Percentiles rank a stretch among this genome's conserved stretches.
phyloP scores from a whole-genome alignment of 2,888 invertebrate genomes.

The Drosophila pegasa region DNA sequence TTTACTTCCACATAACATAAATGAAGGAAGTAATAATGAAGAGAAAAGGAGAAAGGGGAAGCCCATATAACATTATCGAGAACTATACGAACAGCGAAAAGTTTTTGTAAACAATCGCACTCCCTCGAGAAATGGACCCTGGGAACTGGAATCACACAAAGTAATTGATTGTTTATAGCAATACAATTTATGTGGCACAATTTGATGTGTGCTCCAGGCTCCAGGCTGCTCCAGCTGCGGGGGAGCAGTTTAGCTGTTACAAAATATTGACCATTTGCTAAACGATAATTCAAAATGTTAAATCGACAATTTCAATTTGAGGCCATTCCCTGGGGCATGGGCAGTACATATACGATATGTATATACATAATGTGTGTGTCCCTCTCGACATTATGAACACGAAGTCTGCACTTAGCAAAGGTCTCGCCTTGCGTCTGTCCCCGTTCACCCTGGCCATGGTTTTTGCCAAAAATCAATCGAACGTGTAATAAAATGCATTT shows the following conservation, averaged over 20 bases:
- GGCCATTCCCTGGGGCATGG: conserved; percentile 37
- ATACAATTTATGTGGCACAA: conserved; percentile 73
- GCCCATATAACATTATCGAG: conserved; percentile 13
- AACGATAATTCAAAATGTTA: conserved; percentile 80
- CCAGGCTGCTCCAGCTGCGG: conserved; percentile 11
- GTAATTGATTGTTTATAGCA: conserved; percentile 81
- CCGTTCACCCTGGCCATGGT: conserved; percentile 11
- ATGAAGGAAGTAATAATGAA: conserved; percentile 10
- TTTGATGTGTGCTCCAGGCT: conserved; percentile 46
- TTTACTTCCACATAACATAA: conserved; percentile 44
- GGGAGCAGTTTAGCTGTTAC: conserved; percentile 14
- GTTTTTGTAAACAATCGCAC: conserved; percentile 46
- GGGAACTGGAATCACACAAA: conserved; percentile 59
- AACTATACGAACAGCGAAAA: conserved; percentile 42
- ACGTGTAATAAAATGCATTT: conserved; percentile 79
- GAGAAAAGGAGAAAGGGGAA: conserved; percentile 1
- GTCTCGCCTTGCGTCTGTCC: background rate
- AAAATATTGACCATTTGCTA: conserved; percentile 78
- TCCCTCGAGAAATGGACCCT: conserved; percentile 36
- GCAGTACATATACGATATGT: conserved; percentile 38
- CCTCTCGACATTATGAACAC: conserved; percentile 65
- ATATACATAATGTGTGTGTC: conserved; percentile 5
- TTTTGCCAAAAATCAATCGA: conserved; percentile 70
- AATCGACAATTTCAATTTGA: conserved; percentile 79
- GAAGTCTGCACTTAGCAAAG: conserved; percentile 68